These are phyloP conservation scores for Caradrina kadenii DNA, from an alignment of 2,888 invertebrate genomes.

Conservation along the genomic window DNA sequence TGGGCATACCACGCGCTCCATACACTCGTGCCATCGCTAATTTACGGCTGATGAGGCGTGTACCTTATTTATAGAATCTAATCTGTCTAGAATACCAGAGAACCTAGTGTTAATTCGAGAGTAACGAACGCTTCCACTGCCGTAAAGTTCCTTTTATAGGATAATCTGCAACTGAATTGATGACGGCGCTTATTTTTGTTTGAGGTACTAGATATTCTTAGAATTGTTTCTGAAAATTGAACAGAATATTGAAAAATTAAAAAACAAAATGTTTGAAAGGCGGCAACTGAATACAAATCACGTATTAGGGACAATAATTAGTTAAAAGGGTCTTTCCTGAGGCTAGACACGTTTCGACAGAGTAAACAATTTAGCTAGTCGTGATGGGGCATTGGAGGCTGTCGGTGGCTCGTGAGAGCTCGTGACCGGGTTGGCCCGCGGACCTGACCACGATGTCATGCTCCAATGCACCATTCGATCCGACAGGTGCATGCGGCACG, in stretches of 20 bases:
- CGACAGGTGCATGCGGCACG: slow-evolving; percentile 80
- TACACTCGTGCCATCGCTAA: slow-evolving; percentile 76
- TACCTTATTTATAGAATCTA: slow-evolving; percentile 40
- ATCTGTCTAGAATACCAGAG: slow-evolving; percentile 35
- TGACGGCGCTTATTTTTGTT: neutral
- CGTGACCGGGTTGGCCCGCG: slow-evolving; percentile 65
- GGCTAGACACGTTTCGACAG: slow-evolving; percentile 58
- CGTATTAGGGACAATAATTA: slow-evolving; percentile 44
- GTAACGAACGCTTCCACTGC: slow-evolving; percentile 1
- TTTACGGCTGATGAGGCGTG: slow-evolving; percentile 56
- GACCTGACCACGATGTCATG: slow-evolving; percentile 78
- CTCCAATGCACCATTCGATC: slow-evolving; percentile 80
- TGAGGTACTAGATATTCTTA: slow-evolving; percentile 6
- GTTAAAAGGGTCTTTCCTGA: slow-evolving; percentile 54
- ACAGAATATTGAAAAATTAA: slow-evolving; percentile 21
- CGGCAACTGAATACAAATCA: slow-evolving; percentile 46
- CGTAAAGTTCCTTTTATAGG: neutral
- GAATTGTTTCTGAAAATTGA: slow-evolving; percentile 4
- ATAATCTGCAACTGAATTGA: neutral
- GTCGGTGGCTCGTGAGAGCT: slow-evolving; percentile 70
- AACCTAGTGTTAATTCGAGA: slow-evolving; percentile 11
- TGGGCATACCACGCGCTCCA: slow-evolving; percentile 78
- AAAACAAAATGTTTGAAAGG: slow-evolving; percentile 24
- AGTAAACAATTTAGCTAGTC: slow-evolving; percentile 72
- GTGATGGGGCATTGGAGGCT: slow-evolving; percentile 73